A percentile compares a stretch with the other conserved stretches of the same genome.
phyloP scores from a whole-genome alignment of 2,113 vertebrate species.

The Cyprinodon tularosa region DNA sequence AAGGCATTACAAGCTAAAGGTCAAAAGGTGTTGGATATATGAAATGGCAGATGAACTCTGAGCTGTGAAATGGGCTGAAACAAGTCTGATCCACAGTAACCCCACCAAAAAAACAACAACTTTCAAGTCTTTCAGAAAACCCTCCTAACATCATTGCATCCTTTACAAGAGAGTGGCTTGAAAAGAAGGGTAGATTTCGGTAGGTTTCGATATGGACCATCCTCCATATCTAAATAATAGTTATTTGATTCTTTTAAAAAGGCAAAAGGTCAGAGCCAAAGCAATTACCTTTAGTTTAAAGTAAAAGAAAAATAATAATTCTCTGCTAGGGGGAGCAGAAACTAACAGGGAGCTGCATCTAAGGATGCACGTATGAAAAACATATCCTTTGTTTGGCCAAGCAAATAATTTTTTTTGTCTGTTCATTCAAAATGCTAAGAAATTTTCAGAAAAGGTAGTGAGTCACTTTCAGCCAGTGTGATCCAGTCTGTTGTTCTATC shows the following conservation, averaged over 20 bases:
- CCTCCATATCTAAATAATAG: too few species aligned
- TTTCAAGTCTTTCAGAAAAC: neutral
- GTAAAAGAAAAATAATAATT: neutral
- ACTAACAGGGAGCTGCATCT: neutral
- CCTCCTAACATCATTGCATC: too few species aligned
- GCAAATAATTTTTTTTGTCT: constrained; percentile 25
- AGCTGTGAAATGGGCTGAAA: accelerated
- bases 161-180: too few species aligned
- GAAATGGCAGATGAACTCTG: neutral
- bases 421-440: constrained; percentile 37
- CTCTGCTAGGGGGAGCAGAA: neutral
- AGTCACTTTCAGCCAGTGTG: constrained; percentile 28
- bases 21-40: neutral
- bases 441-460: constrained; percentile 15
- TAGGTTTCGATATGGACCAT: too few species aligned
- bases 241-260: too few species aligned
- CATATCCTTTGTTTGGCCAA: constrained; percentile 12
- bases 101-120: neutral
- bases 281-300: too few species aligned
- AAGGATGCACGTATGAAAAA: constrained; percentile 2
- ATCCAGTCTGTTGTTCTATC: constrained; percentile 36
- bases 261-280: too few species aligned
- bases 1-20: neutral
- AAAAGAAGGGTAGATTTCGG: too few species aligned
- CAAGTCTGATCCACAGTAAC: neutral